Evolutionary conservation across 2,797 vertebrate genomes (phyloP), one percentile per base, ranked within the genome.

Genomic region (Pseudomugil tenellus): DNA sequence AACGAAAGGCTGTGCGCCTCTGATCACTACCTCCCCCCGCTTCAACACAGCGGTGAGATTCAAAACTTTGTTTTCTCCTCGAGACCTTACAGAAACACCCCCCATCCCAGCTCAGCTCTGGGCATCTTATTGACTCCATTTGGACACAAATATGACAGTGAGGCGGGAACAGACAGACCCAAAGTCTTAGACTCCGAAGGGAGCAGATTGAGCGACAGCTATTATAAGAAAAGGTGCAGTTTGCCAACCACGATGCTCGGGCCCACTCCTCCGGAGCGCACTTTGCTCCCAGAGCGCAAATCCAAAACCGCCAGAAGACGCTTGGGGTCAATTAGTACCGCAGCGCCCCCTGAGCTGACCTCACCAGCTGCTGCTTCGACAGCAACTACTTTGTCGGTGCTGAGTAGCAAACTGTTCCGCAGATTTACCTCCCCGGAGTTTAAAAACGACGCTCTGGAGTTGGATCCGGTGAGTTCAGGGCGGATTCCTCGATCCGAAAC

Each of bases 401-500:
- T 93, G 28, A 73, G 92, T 35, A 88, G 80, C 87, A 93, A 85
- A 80, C 77, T 94, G 16, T 55, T 93, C 0, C 85, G 93, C 21
- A 83, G 93, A 16, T 93, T 94, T 28, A 94, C 93, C 16, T 92
- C 90, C 49, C 92, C 91, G 0, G 92, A 93, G 73, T 83, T 94
- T 1, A 90, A 88, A 74, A 90, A 86, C 14, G 56, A 66, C 11
- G 39, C 10, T 5, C 21, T 8, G 29, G 72, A 70, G 26, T 60
- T 65, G 23, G 76, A 63, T 62, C 64, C 46, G 17, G 43, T 63
- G 49, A 28, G 28, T 8, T 51, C 70, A 3, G 57, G 52, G 28
- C 63, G 63, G 2, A 86, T 93, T 53, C 81, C 87, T 14, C 80
- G 89, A 25, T 95, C 93, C 1, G 92, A 94, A 67, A 94, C 90